Percentiles rank a stretch among this genome's conserved stretches.
phyloP scores from a whole-genome alignment of 2,113 vertebrate genomes.

The Mesitornis unicolor region DNA sequence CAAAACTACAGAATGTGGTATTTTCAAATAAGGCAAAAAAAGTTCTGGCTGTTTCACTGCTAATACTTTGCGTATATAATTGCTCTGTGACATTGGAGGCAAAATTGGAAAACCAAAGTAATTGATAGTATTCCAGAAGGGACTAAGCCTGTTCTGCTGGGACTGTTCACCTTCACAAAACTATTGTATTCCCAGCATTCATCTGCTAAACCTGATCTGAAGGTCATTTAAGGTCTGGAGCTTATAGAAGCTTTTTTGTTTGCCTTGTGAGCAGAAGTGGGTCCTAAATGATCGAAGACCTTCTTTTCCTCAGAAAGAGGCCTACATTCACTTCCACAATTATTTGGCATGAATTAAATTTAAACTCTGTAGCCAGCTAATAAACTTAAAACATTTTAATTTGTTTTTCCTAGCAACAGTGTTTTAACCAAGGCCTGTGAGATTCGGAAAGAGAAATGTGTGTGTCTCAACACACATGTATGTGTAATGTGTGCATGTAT shows the following conservation, averaged over 20 bases:
- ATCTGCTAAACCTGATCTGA: not conserved
- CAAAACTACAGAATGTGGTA: not conserved
- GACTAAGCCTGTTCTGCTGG: not conserved
- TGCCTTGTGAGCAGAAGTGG: not conserved
- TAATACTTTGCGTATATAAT: not conserved
- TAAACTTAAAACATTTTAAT: not conserved
- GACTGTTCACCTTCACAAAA: not conserved
- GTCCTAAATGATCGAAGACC: not conserved
- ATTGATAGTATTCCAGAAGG: fast-evolving
- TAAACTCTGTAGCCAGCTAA: not conserved
- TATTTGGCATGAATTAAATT: not conserved
- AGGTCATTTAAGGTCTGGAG: not conserved
- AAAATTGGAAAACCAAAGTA: not conserved
- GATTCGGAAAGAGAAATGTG: not conserved
- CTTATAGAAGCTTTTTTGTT: not conserved
- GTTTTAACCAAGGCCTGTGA: not conserved
- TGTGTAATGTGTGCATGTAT: not conserved
- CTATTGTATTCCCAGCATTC: not conserved
- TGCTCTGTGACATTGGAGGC: not conserved
- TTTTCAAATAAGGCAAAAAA: not conserved
- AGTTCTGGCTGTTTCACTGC: not conserved
- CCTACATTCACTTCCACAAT: not conserved
- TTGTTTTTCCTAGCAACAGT: not conserved
- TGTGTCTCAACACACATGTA: not conserved
- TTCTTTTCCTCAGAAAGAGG: not conserved